Conservation (phyloP, 2,113 vertebrate species). For the Nipponia nippon region DNA sequence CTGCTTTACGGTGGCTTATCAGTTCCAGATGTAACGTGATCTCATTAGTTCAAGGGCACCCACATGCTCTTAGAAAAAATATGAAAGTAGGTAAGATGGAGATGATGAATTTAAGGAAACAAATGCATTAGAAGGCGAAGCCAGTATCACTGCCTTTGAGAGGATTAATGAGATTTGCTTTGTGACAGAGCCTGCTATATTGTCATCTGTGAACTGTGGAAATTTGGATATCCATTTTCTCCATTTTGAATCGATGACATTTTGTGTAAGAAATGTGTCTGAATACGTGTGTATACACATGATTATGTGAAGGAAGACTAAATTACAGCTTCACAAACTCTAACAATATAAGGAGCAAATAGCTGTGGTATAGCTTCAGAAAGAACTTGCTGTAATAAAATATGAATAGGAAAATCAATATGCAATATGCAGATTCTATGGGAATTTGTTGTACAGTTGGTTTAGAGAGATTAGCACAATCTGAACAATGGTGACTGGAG, state of each 20-base stretch:
- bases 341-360: neutral
- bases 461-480: neutral
- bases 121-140: rapidly evolving
- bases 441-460: neutral
- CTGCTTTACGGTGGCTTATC: neutral
- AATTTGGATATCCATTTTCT: neutral
- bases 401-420: neutral
- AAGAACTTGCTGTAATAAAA: neutral
- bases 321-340: neutral
- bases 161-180: neutral
- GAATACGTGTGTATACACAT: neutral
- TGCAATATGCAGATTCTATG: neutral
- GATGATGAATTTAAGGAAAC: neutral
- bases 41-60: neutral
- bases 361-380: neutral
- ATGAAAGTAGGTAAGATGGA: neutral
- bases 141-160: neutral
- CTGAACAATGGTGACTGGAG: neutral
- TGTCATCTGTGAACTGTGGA: neutral
- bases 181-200: neutral
- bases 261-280: neutral
- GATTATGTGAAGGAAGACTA: neutral
- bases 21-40: neutral
- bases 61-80: neutral
- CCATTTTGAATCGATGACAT: neutral